Evolutionary conservation across 2,888 invertebrate genomes (phyloP).

Genomic region (Clunio marinus): DNA sequence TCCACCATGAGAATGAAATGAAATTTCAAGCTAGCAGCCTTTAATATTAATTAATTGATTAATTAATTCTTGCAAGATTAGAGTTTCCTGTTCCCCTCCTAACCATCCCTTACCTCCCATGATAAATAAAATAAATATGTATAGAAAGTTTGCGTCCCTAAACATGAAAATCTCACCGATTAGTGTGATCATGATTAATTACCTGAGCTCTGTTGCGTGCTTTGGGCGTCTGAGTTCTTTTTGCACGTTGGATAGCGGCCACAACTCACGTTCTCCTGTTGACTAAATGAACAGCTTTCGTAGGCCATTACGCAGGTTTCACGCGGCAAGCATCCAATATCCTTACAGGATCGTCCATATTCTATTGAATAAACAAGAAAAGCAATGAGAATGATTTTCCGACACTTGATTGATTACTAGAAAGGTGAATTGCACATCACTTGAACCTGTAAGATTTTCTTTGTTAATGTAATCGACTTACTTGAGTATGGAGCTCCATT

Average conservation of each 20-base stretch:
- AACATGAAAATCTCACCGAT: neutral
- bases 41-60: conserved; percentile 12
- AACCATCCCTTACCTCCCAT: neutral
- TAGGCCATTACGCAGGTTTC: conserved; percentile 65
- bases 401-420: neutral
- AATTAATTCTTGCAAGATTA: neutral
- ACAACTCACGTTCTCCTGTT: conserved; percentile 56
- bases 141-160: too few species aligned
- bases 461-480: neutral
- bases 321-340: conserved; percentile 70
- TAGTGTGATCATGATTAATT: conserved; percentile 13
- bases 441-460: neutral
- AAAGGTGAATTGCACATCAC: neutral
- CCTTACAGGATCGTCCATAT: conserved; percentile 71
- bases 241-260: conserved; percentile 67
- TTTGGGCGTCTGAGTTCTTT: conserved; percentile 53
- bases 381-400: neutral
- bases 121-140: too few species aligned
- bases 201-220: conserved; percentile 25
- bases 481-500: conserved; percentile 29
- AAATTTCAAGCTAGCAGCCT: conserved; percentile 3
- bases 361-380: too few species aligned
- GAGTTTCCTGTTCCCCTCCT: neutral
- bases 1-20: neutral
- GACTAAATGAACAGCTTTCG: conserved; percentile 56